Conservation (phyloP, 2,888 invertebrate genomes). For the Pristionchus arcanus region DNA sequence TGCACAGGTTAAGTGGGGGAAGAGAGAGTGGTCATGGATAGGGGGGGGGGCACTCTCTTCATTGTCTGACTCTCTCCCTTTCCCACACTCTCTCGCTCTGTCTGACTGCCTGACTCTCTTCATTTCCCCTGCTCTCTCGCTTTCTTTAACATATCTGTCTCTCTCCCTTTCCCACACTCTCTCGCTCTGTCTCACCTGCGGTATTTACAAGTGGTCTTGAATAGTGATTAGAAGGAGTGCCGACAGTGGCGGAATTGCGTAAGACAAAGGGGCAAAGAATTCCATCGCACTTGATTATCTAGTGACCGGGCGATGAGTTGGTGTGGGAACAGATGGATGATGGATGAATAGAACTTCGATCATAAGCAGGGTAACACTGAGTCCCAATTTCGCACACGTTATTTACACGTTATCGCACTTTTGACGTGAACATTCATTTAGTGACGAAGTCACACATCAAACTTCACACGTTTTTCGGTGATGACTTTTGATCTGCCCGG, state of each 20-base stretch:
- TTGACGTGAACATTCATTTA: too few species aligned
- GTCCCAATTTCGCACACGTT: too few species aligned
- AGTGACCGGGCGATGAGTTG: neutral
- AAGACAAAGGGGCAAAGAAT: neutral
- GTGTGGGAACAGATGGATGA: neutral
- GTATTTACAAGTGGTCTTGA: neutral
- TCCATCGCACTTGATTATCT: neutral
- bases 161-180: too few species aligned
- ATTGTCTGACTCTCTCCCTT: neutral
- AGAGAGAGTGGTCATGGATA: slow-evolving; percentile 15
- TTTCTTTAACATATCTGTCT: too few species aligned
- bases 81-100: neutral
- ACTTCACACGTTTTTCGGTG: neutral
- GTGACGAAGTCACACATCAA: too few species aligned
- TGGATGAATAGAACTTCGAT: neutral
- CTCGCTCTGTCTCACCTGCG: neutral
- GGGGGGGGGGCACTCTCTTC: neutral
- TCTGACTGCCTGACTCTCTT: neutral
- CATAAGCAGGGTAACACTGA: too few species aligned
- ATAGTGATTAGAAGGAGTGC: neutral
- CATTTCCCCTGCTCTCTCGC: too few species aligned
- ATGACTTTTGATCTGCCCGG: too few species aligned
- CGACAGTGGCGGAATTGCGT: neutral
- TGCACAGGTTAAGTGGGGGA: slow-evolving; percentile 43
- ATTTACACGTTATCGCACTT: too few species aligned